Conservation (phyloP, 1,140 invertebrate species). For the Drosophila burlai region DNA sequence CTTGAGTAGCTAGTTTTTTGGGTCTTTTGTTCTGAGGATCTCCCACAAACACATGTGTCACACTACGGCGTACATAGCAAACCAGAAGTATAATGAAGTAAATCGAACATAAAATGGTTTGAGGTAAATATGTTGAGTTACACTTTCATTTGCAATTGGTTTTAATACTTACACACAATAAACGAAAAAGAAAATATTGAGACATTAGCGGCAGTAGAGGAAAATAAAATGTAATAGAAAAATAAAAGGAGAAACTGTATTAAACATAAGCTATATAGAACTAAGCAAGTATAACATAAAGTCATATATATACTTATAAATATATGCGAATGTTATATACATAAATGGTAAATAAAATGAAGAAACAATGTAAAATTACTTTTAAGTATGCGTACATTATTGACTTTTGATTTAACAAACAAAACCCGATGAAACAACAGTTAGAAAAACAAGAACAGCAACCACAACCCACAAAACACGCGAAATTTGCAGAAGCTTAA, state of each 20-base stretch:
- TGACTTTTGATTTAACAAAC: conserved; percentile 44
- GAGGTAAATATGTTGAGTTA: conserved; percentile 26
- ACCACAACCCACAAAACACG: conserved; percentile 15
- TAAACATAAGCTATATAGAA: conserved; percentile 54
- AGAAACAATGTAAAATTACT: conserved; percentile 66
- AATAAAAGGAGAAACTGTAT: conserved; percentile 47
- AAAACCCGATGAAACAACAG: conserved; percentile 11
- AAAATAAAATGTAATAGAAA: conserved; percentile 46
- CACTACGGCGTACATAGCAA: conserved; percentile 37
- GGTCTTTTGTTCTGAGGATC: conserved; percentile 36
- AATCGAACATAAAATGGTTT: conserved; percentile 42
- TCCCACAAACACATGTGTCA: conserved; percentile 38
- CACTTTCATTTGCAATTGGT: conserved; percentile 58
- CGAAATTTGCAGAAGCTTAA: conserved; percentile 32
- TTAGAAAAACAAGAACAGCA: conserved; percentile 3
- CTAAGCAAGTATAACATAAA: conserved; percentile 67
- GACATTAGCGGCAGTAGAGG: conserved; percentile 46
- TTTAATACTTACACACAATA: conserved; percentile 46
- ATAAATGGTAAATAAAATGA: conserved; percentile 58
- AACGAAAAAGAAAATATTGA: conserved; percentile 27
- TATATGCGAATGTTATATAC: conserved; percentile 68
- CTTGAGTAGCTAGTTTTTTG: conserved; percentile 22
- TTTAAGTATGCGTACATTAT: conserved; percentile 64
- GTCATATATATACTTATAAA: conserved; percentile 59
- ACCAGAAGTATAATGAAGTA: conserved; percentile 27